phyloP scores from a whole-genome alignment of 1,140 invertebrate genomes.

The Anadara kagoshimensis region DNA sequence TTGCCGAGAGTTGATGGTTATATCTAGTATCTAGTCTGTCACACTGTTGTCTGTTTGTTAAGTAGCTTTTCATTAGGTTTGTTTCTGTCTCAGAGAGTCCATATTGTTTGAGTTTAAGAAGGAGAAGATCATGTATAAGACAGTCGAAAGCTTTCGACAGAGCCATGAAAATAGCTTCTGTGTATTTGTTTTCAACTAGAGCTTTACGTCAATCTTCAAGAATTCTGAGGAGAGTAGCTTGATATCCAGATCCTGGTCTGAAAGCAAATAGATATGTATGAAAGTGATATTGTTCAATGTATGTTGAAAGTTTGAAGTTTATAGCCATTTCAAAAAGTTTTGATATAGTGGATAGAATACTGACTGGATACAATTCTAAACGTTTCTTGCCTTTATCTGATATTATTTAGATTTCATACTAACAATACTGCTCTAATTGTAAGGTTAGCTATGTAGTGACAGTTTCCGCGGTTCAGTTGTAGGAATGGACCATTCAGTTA shows the following conservation, averaged over 20 bases:
- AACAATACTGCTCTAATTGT: too few relatives aligned
- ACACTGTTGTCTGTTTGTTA: not conserved
- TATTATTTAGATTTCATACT: too few relatives aligned
- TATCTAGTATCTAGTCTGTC: not conserved
- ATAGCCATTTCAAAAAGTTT: constrained; percentile 13
- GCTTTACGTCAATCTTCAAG: constrained; percentile 17
- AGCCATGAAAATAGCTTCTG: constrained; percentile 15
- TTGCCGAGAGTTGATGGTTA: not conserved
- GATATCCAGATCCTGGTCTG: constrained; percentile 11
- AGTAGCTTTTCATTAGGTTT: not conserved
- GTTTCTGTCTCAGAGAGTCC: not conserved
- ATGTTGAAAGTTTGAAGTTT: constrained; percentile 3
- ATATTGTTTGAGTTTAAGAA: constrained; percentile 12
- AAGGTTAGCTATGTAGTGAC: too few relatives aligned
- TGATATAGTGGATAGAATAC: constrained; percentile 4
- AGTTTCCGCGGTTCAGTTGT: too few relatives aligned
- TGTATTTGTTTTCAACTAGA: not conserved
- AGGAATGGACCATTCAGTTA: too few relatives aligned
- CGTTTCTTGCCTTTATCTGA: too few relatives aligned
- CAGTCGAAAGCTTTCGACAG: constrained; percentile 14
- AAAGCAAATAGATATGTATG: constrained; percentile 14
- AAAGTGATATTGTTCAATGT: constrained; percentile 15
- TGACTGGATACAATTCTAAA: too few relatives aligned
- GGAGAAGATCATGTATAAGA: constrained; percentile 10
- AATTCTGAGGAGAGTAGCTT: not conserved